Percentiles rank a stretch among this genome's conserved stretches.
Conservation (phyloP, 92 coral and sea anemone species). For the Porites evermanni region DNA sequence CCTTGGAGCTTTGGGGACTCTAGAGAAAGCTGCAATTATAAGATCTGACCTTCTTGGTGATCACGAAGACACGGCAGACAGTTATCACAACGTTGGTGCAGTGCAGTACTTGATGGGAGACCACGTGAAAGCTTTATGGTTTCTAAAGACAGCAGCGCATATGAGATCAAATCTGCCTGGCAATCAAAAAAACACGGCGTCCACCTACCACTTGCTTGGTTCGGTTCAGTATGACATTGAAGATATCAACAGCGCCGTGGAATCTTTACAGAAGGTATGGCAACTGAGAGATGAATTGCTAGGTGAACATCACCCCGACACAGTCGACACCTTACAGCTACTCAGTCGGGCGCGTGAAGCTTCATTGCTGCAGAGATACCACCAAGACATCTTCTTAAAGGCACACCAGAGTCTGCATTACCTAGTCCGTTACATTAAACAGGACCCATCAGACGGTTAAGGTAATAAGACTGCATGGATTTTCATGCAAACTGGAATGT, state of each 20-base stretch:
- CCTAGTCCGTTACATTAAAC: too few species aligned
- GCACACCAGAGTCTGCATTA: too few species aligned
- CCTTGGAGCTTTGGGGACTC: neutral
- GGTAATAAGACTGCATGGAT: too few species aligned
- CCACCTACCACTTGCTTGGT: constrained; percentile 43
- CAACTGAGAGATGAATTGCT: neutral
- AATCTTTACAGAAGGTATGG: constrained; percentile 12
- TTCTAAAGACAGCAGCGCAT: neutral
- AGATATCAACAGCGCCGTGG: neutral
- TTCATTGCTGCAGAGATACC: too few species aligned
- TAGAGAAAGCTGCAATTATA: too few species aligned
- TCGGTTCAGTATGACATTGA: neutral
- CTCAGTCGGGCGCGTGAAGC: neutral
- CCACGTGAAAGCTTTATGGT: neutral
- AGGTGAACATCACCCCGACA: constrained; percentile 10
- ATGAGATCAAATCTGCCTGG: neutral
- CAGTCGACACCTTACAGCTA: neutral
- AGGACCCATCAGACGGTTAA: too few species aligned
- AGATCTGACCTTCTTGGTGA: too few species aligned
- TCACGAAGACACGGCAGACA: too few species aligned
- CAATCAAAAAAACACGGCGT: neutral
- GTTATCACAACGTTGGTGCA: neutral
- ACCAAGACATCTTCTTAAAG: too few species aligned
- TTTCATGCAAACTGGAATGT: too few species aligned
- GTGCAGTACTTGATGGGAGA: neutral